These are phyloP conservation scores for Chaetogeoica ovagalla DNA, from an alignment of 2,888 invertebrate genomes.

Conservation along the genomic window DNA sequence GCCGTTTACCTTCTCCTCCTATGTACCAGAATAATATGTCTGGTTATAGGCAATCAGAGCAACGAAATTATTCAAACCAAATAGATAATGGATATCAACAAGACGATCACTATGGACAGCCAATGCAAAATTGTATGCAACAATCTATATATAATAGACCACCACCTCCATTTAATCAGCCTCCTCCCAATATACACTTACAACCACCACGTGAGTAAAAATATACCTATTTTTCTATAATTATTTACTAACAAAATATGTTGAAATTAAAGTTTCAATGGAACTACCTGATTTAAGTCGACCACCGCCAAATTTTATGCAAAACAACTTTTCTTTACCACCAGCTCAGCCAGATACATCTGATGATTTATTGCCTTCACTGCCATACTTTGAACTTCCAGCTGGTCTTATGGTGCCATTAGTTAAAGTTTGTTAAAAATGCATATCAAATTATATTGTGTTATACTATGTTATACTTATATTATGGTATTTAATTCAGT, in stretches of 20 bases:
- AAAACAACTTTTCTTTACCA: constrained; percentile 58
- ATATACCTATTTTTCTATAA: background rate
- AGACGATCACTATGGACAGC: constrained; percentile 47
- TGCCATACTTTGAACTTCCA: constrained; percentile 95
- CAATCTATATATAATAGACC: constrained; percentile 46
- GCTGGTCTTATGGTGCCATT: constrained; percentile 98
- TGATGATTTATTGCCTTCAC: constrained; percentile 83
- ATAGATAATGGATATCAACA: constrained; percentile 50
- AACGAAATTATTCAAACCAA: constrained; percentile 36
- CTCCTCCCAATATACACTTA: constrained; percentile 46
- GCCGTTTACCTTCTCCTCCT: constrained; percentile 44
- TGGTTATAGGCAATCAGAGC: constrained; percentile 44
- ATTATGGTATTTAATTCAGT: constrained; percentile 60
- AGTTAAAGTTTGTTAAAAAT: constrained; percentile 71
- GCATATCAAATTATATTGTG: constrained; percentile 8
- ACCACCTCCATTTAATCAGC: constrained; percentile 48
- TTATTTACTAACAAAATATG: constrained; percentile 1
- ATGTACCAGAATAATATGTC: constrained; percentile 43
- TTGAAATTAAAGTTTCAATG: constrained; percentile 57
- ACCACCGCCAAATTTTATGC: constrained; percentile 79
- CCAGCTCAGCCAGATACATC: constrained; percentile 59
- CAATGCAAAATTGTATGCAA: constrained; percentile 47
- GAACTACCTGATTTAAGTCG: constrained; percentile 77
- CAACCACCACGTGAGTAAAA: constrained; percentile 48
- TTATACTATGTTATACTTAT: constrained; percentile 16